Evolutionary conservation across 2,888 invertebrate genomes (phyloP), one percentile per base, ranked within the genome.

Genomic region (Lithophane leautieri): DNA sequence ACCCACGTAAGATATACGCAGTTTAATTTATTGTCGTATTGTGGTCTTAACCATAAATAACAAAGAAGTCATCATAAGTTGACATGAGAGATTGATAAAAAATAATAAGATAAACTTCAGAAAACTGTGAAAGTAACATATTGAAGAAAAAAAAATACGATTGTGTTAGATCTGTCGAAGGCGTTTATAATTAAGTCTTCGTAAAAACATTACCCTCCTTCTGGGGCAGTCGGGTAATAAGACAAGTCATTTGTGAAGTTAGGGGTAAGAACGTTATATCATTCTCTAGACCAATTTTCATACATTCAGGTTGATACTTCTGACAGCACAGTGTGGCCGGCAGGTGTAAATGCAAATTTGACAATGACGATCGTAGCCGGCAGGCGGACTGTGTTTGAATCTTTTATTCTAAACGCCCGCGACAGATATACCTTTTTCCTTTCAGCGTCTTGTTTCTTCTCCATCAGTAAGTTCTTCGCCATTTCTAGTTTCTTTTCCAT

Each of bases 341-440:
- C 34, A 34, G n/a, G n/a, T n/a, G n/a, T 34, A 34, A 6, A 0
- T 6, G 34, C 34, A 34, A 34, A 34, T 34, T 6, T 34, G 34
- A 34, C 34, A 34, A 6, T 34, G 34, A 34, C 34, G 0, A 6
- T 34, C 34, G 34, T 34, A 34, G 34, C 34, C 6, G 34, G 34
- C 34, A 6, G 34, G 34, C 34, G 34, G 6, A 34, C 6, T 34
- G 34, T 34, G 34, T 34, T 6, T 42, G 22, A 63, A 3, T 71
- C 44, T 56, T 19, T 67, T 68, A 67, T 81, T 74, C 25, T 68
- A 82, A 82, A 63, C 79, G 76, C 82, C 66, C 63, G 67, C 78
- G 12, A 79, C 54, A 78, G 19, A 77, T 82, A 71, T 83, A 93
- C 40, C 68, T 84, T 65, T 52, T 22, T 78, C 50, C 56, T 74